phyloP scores from a whole-genome alignment of 2,888 invertebrate genomes.

The Mantis religiosa region DNA sequence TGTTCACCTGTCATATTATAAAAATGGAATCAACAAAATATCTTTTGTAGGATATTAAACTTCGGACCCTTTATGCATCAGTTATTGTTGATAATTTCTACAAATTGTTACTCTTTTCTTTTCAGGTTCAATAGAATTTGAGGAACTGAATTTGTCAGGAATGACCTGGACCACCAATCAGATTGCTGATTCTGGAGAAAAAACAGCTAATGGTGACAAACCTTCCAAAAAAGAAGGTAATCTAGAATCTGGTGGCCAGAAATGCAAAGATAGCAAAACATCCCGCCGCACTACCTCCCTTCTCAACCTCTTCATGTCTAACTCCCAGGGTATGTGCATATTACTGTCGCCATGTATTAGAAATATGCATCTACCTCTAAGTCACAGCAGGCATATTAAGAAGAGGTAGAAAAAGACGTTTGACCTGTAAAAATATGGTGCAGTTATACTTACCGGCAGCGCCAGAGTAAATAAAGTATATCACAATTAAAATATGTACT shows the following conservation, averaged over 20 bases:
- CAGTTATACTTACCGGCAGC: too few relatives aligned
- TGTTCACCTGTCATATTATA: too few relatives aligned
- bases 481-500: too few relatives aligned
- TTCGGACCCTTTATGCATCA: too few relatives aligned
- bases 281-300: conserved; percentile 91
- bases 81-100: not conserved
- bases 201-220: conserved; percentile 43
- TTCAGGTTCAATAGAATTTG: conserved; percentile 48
- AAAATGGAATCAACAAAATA: too few relatives aligned
- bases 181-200: conserved; percentile 33
- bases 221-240: conserved; percentile 64
- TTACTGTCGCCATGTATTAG: not conserved
- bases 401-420: not conserved
- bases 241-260: conserved; percentile 39
- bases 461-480: too few relatives aligned
- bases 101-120: conserved; percentile 20
- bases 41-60: too few relatives aligned
- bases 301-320: conserved; percentile 92
- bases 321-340: conserved; percentile 77
- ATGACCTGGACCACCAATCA: conserved; percentile 25
- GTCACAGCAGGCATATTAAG: not conserved
- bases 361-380: not conserved
- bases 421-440: too few relatives aligned
- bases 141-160: conserved; percentile 41
- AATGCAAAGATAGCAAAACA: conserved; percentile 55